phyloP scores from a whole-genome alignment of 2,888 invertebrate genomes.

The Drosophila recens region DNA sequence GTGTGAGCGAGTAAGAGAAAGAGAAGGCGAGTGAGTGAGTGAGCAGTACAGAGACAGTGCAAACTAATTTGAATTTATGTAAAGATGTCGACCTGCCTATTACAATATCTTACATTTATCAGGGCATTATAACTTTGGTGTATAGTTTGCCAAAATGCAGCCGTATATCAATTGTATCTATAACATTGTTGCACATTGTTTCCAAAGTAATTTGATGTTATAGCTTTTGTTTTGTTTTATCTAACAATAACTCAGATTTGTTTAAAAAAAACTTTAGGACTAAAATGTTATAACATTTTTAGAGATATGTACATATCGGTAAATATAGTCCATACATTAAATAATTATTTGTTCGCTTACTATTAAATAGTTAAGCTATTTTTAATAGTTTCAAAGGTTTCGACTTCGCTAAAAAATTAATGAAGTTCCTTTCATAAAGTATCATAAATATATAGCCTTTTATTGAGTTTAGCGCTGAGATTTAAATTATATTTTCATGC shows the following conservation, averaged over 20 bases:
- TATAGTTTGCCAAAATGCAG: neutral
- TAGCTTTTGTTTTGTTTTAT: neutral
- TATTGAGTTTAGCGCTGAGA: too few relatives aligned
- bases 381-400: too few relatives aligned
- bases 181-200: neutral
- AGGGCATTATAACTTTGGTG: constrained; percentile 19
- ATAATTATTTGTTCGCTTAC: too few relatives aligned
- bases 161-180: constrained; percentile 3
- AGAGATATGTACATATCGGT: too few relatives aligned
- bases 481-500: too few relatives aligned
- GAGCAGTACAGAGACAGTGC: constrained; percentile 11
- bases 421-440: too few relatives aligned
- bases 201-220: neutral
- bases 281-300: too few relatives aligned
- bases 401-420: too few relatives aligned
- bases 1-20: neutral
- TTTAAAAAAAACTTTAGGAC: neutral
- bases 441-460: too few relatives aligned
- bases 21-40: neutral
- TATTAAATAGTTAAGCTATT: too few relatives aligned
- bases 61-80: constrained; percentile 79
- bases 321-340: too few relatives aligned
- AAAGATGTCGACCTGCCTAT: constrained; percentile 35
- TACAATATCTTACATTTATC: constrained; percentile 16
- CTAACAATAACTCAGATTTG: too few relatives aligned